These are phyloP conservation scores for Xerus rutilus DNA, from an alignment of 2,797 vertebrate species.

Conservation along the genomic window DNA sequence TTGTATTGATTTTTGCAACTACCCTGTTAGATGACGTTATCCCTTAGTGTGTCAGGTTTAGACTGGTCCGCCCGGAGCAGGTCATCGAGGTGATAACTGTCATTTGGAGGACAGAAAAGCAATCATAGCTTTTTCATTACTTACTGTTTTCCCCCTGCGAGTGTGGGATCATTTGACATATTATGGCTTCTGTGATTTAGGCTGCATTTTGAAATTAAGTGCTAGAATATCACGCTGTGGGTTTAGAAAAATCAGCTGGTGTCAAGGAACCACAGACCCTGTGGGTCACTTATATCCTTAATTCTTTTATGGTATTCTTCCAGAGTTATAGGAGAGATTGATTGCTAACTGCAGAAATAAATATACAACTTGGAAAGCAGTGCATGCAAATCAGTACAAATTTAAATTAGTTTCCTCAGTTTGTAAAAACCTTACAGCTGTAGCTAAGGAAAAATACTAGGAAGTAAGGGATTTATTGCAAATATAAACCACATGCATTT, in stretches of 20 bases:
- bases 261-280: constrained; percentile 94
- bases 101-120: constrained; percentile 99
- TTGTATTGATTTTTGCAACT: constrained; percentile 99
- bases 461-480: neutral
- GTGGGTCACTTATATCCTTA: constrained; percentile 89
- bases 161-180: constrained; percentile 99
- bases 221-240: constrained; percentile 97
- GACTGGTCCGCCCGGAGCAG: constrained; percentile 98
- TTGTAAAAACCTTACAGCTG: neutral
- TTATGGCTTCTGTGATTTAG: constrained; percentile 99
- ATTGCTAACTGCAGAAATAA: neutral
- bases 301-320: constrained; percentile 52
- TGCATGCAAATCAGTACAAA: neutral
- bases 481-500: neutral
- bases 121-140: constrained; percentile 99
- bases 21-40: constrained; percentile 99
- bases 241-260: constrained; percentile 98
- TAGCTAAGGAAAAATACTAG: neutral
- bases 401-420: neutral
- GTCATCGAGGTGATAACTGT: constrained; percentile 99
- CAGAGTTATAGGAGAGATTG: neutral
- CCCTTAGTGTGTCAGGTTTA: constrained; percentile 99
- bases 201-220: constrained; percentile 99
- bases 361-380: rapidly evolving
- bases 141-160: constrained; percentile 98